These are phyloP conservation scores for Caiman crocodilus DNA, from an alignment of 2,797 vertebrate genomes.

Conservation along the genomic window DNA sequence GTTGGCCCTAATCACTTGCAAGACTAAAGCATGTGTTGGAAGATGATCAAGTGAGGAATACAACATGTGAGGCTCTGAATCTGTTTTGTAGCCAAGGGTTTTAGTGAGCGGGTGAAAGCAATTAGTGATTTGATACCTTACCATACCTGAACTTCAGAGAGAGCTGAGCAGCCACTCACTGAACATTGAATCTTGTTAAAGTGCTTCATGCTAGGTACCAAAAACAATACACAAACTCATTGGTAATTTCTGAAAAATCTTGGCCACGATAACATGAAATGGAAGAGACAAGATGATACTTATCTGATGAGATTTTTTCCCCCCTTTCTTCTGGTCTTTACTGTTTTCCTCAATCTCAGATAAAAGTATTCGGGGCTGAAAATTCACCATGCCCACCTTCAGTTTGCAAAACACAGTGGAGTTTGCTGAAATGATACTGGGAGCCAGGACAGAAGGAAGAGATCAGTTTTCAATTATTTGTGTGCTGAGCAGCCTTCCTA, in stretches of 20 bases:
- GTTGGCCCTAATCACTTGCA: background rate
- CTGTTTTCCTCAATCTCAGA: background rate
- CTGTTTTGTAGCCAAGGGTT: background rate
- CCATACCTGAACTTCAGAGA: fast-evolving
- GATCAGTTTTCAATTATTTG: background rate
- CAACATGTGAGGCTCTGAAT: fast-evolving
- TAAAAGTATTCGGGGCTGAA: background rate
- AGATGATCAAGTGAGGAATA: background rate
- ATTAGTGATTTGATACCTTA: background rate
- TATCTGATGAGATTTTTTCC: background rate
- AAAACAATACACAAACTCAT: background rate
- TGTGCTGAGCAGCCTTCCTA: background rate
- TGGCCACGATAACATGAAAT: background rate
- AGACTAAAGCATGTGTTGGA: background rate
- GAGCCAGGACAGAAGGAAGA: background rate
- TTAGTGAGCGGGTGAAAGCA: background rate
- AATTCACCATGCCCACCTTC: fast-evolving
- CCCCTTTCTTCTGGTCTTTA: background rate
- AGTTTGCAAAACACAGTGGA: background rate
- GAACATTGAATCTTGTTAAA: background rate
- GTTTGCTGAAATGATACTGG: fast-evolving
- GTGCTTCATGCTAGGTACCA: background rate
- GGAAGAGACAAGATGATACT: background rate
- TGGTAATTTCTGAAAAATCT: background rate
- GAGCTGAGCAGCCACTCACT: fast-evolving